A percentile compares a stretch with the other conserved stretches of the same genome.
Evolutionary conservation across 2,797 vertebrate species (phyloP).

Genomic region (Sebastes wilsoni): DNA sequence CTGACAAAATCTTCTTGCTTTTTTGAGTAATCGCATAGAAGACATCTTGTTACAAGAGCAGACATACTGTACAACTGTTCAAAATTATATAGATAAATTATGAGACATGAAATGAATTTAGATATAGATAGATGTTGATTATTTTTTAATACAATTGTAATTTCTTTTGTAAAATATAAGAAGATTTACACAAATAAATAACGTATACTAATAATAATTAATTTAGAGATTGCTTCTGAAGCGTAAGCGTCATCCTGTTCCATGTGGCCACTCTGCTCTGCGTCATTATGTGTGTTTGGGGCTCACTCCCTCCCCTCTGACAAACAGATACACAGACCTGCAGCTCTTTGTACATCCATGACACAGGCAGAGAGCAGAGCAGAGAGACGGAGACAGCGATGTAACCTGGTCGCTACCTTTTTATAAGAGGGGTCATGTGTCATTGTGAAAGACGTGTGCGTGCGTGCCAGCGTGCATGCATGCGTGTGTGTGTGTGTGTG

Average conservation of each 20-base stretch:
- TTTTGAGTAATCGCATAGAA: no score
- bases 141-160: background rate
- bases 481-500: background rate
- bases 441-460: background rate
- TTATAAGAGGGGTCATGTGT: slow-evolving; percentile 3
- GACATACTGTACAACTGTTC: background rate
- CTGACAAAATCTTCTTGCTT: no score
- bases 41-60: background rate
- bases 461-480: background rate
- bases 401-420: background rate
- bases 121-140: background rate
- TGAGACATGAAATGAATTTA: background rate
- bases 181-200: background rate
- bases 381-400: background rate
- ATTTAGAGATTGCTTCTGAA: background rate
- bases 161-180: background rate
- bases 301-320: background rate
- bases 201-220: background rate
- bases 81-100: background rate
- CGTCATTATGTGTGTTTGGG: background rate
- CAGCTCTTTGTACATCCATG: background rate
- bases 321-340: background rate
- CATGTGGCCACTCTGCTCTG: background rate
- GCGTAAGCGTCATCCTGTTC: background rate
- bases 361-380: background rate